phyloP scores from a whole-genome alignment of 1,140 invertebrate genomes.

The Muscidifurax raptorellus region DNA sequence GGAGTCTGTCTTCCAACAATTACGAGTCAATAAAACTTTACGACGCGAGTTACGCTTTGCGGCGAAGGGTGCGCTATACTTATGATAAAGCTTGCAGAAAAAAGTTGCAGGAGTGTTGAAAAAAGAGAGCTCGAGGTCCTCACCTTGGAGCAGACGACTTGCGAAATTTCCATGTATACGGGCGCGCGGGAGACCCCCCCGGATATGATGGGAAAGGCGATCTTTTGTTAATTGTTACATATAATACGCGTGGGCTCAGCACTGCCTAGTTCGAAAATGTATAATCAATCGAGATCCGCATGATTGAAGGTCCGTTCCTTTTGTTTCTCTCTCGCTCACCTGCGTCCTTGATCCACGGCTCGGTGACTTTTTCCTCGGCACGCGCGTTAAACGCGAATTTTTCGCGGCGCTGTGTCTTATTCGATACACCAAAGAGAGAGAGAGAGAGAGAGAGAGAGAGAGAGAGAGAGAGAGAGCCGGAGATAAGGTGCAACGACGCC shows the following conservation, averaged over 20 bases:
- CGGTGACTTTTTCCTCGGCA: not conserved
- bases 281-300: conserved; percentile 9
- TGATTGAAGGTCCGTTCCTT: not conserved
- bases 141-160: not conserved
- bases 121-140: not conserved
- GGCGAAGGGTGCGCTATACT: not conserved
- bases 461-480: not conserved
- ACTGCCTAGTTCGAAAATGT: not conserved
- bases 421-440: not conserved
- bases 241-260: no score
- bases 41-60: conserved; percentile 27
- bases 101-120: not conserved
- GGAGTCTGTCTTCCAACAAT: conserved; percentile 17
- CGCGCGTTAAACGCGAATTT: conserved; percentile 42
- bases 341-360: conserved; percentile 35
- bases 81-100: conserved; percentile 17
- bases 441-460: not conserved
- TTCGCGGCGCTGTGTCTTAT: conserved; percentile 7
- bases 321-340: not conserved
- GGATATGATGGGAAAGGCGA: not conserved
- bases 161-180: not conserved
- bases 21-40: conserved; percentile 51
- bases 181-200: not conserved
- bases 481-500: conserved; percentile 16
- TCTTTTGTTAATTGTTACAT: not conserved